Percentiles rank a stretch among this genome's conserved stretches.
phyloP scores from a whole-genome alignment of 2,113 vertebrate genomes.

The Eolophus roseicapilla region DNA sequence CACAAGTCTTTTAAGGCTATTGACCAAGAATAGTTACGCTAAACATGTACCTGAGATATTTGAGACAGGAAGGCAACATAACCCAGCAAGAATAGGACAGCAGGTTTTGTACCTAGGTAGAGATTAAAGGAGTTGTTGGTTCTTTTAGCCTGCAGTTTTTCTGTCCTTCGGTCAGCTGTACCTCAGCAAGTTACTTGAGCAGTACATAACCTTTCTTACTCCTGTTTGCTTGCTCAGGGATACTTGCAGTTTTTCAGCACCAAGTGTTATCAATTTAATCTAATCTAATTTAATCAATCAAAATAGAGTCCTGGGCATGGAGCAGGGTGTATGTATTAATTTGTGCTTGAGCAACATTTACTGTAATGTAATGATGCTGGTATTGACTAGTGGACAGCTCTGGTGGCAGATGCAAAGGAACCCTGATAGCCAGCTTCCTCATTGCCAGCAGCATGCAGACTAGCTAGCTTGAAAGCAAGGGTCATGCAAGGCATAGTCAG shows the following conservation, averaged over 20 bases:
- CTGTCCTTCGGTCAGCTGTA: neutral
- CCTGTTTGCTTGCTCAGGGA: neutral
- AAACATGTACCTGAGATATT: neutral
- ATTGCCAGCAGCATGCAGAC: neutral
- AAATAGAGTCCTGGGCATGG: neutral
- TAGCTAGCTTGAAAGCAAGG: neutral
- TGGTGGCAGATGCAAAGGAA: neutral
- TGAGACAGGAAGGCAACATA: neutral
- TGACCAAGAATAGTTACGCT: neutral
- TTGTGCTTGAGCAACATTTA: neutral
- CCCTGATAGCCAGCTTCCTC: neutral
- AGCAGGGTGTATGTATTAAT: neutral
- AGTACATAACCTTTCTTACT: neutral
- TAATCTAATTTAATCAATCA: neutral
- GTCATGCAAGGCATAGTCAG: neutral
- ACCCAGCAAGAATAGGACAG: neutral
- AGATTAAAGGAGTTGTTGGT: neutral
- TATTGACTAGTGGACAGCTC: neutral
- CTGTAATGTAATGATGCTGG: neutral
- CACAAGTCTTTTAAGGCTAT: neutral
- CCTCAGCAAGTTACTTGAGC: neutral
- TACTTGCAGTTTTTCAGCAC: neutral
- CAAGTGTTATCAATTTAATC: neutral
- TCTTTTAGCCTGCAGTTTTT: neutral
- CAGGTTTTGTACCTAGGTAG: neutral